Conservation (phyloP, 2,888 invertebrate genomes). For the Drosophila anceps region DNA sequence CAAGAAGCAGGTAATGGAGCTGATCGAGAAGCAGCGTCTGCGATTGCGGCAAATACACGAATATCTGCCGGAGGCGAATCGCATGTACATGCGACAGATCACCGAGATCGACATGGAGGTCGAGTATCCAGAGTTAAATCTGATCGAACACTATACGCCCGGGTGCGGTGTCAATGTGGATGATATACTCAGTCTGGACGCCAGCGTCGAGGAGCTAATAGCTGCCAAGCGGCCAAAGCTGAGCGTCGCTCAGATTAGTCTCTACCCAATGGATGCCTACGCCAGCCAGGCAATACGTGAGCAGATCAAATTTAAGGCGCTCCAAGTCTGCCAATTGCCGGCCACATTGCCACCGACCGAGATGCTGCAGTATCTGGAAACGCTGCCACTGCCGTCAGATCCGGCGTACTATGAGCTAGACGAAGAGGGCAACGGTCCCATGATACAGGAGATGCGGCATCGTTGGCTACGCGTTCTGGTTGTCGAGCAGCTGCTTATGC, state of each 20-base stretch:
- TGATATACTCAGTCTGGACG: conserved; percentile 62
- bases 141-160: conserved; percentile 69
- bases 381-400: conserved; percentile 57
- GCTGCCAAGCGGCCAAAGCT: background rate
- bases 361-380: conserved; percentile 39
- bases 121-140: conserved; percentile 83
- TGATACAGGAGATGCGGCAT: conserved; percentile 69
- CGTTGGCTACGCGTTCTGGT: conserved; percentile 85
- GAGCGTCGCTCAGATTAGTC: background rate
- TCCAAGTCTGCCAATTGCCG: conserved; percentile 60
- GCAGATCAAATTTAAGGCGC: conserved; percentile 49
- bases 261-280: conserved; percentile 18
- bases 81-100: conserved; percentile 59
- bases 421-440: conserved; percentile 47
- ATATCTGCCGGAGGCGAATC: conserved; percentile 87
- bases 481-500: conserved; percentile 89
- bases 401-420: conserved; percentile 61
- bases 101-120: conserved; percentile 65
- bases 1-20: conserved; percentile 85
- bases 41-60: conserved; percentile 87
- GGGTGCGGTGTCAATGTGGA: conserved; percentile 79
- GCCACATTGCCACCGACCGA: conserved; percentile 39
- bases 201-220: conserved; percentile 62
- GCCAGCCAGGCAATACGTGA: conserved; percentile 54
- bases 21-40: conserved; percentile 73